A percentile compares a stretch with the other conserved stretches of the same genome.
phyloP scores from a whole-genome alignment of 2,888 invertebrate genomes.

The Mesorhabditis sp. region DNA sequence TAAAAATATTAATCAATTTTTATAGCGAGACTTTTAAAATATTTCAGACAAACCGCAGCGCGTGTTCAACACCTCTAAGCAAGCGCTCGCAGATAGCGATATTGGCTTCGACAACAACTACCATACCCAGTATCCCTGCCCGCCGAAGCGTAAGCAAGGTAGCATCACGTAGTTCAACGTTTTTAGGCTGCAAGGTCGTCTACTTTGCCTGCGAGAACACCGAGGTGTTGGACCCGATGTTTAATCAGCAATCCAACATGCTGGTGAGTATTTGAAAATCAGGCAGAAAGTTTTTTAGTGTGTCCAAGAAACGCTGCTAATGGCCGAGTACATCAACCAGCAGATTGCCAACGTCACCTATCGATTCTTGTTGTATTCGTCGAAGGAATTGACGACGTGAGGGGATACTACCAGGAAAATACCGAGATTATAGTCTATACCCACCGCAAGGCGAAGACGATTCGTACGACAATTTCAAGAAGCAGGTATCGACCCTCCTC shows the following conservation, averaged over 20 bases:
- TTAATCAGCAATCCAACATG: not conserved
- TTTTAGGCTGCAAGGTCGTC: conserved; percentile 3
- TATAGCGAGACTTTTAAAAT: not conserved
- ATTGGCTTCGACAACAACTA: not conserved
- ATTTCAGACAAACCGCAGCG: not conserved
- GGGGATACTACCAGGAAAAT: not conserved
- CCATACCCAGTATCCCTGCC: not conserved
- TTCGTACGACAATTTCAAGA: not conserved
- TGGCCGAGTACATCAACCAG: conserved; percentile 1
- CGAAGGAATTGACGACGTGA: not conserved
- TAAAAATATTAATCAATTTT: too few species aligned
- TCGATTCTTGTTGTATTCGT: conserved; percentile 2
- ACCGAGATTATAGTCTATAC: not conserved
- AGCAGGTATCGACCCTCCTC: not conserved
- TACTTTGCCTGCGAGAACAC: conserved; percentile 6
- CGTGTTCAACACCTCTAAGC: not conserved
- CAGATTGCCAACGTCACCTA: conserved; percentile 1
- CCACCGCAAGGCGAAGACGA: conserved; percentile 3
- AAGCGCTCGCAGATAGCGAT: not conserved
- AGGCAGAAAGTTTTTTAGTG: not conserved
- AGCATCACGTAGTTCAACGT: not conserved
- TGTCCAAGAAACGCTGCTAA: not conserved
- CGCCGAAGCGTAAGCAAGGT: conserved; percentile 4
- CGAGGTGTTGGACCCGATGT: conserved; percentile 3
- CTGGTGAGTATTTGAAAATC: not conserved